Evolutionary conservation across 30 jellyfish, hydroid and myxozoan species (phyloP), one percentile per base, ranked within the genome.

Genomic region (Aurelia sp.): DNA sequence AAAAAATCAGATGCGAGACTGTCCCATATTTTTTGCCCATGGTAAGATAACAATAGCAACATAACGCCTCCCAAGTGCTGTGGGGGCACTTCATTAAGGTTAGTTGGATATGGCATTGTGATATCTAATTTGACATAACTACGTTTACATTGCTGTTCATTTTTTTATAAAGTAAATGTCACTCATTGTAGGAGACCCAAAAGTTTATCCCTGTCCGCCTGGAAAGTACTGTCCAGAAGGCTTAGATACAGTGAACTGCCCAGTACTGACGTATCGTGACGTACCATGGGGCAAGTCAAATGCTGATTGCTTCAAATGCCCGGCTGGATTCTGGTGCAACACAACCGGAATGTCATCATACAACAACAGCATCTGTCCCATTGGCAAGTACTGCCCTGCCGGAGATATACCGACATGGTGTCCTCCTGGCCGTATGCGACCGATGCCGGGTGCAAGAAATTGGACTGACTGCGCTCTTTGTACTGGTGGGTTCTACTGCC

Each of bases 401-500:
- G 98, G 96, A 3, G 94, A 90, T 31, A 71, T 64, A 31, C 99
- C 99, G 35, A 76, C 57, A 48, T 86, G 97, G 97, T 95, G 99
- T 76, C 99, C 99, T 15, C 86, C 97, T 35, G 99, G 99, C 15
- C 89, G 97, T 47, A 86, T 87, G 61, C 85, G 99, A 48, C 90
- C 85, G 12, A 61, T 31, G 59, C 96, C 97, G 6, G 93, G 96
- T 58, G 98, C 97, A 16, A 73, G 88, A 37, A 62, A 79, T 44
- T 76, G 94, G 73, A 53, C 86, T 33, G 96, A 90, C 17, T 95
- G 99, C 76, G 79, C 62, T 9, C 79, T 79, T 2, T 95, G 99
- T 66, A 87, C 97, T 20, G 96, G 88, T 23, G 96, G 97, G 37
- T 95, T 21, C 44, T 90, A 89, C 87, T 95, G 99, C 79, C 99